A percentile compares a stretch with the other conserved stretches of the same genome.
These are phyloP conservation scores for Biston betularia DNA, from an alignment of 2,888 invertebrate species.

Conservation along the genomic window DNA sequence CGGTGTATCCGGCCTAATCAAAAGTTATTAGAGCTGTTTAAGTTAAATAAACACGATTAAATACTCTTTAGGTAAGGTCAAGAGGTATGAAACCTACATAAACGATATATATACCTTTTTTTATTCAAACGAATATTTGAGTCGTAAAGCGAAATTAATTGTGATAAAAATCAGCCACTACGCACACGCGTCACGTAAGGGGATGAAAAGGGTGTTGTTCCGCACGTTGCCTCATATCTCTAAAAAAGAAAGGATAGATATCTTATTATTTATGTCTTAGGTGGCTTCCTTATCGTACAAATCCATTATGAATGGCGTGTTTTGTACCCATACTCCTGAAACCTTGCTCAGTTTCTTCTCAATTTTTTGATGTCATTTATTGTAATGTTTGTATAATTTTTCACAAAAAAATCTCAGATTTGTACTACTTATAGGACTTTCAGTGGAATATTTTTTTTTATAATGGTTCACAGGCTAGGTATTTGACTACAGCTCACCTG, in stretches of 20 bases:
- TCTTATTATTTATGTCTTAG: slow-evolving; percentile 49
- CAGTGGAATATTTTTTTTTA: too few relatives aligned
- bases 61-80: neutral
- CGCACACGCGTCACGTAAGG: slow-evolving; percentile 55
- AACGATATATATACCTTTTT: too few relatives aligned
- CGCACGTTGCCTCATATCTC: slow-evolving; percentile 48
- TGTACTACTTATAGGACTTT: too few relatives aligned
- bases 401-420: too few relatives aligned
- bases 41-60: too few relatives aligned
- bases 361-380: neutral
- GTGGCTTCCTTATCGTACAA: slow-evolving; percentile 28
- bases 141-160: slow-evolving; percentile 52
- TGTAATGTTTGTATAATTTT: too few relatives aligned
- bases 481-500: too few relatives aligned
- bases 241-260: slow-evolving; percentile 41
- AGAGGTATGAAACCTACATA: neutral
- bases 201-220: slow-evolving; percentile 56
- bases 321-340: neutral
- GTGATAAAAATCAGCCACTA: slow-evolving; percentile 56
- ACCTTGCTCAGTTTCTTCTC: neutral
- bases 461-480: too few relatives aligned
- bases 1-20: too few relatives aligned
- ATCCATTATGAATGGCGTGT: slow-evolving; percentile 19
- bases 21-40: too few relatives aligned
- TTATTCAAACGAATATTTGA: slow-evolving; percentile 27